Conservation (phyloP, 37 sponge, comb jelly and placozoan genomes). For the Spongia lamella region DNA sequence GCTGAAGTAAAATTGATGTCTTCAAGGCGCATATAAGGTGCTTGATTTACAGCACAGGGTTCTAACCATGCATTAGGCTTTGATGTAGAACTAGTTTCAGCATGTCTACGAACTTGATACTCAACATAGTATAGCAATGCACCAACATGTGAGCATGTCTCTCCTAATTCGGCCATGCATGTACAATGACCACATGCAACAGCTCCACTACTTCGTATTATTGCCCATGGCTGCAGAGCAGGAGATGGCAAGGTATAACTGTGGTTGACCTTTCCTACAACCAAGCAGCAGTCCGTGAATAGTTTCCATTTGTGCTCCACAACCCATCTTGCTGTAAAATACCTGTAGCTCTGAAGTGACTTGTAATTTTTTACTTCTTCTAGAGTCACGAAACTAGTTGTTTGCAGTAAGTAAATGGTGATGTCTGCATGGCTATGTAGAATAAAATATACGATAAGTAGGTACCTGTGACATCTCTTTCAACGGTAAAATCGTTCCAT, state of each 20-base stretch:
- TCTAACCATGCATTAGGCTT: conserved; percentile 22
- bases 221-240: conserved; percentile 51
- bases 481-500: no score
- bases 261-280: conserved; percentile 47
- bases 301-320: conserved; percentile 38
- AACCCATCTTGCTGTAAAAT: conserved; percentile 49
- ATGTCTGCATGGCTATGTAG: conserved; percentile 55
- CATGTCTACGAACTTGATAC: neutral
- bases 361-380: conserved; percentile 61
- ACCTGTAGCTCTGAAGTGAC: conserved; percentile 47
- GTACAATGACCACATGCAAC: no score
- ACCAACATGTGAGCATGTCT: no score
- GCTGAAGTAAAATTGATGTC: no score
- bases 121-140: conserved; percentile 23
- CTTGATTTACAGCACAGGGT: no score
- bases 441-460: no score
- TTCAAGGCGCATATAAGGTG: no score
- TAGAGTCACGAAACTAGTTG: conserved; percentile 44
- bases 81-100: conserved; percentile 11
- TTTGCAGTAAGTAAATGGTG: conserved; percentile 37
- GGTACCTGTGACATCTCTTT: no score
- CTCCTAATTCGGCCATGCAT: no score
- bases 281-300: conserved; percentile 14
- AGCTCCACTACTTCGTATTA: no score
- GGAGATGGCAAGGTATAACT: conserved; percentile 36